Conservation (phyloP, 2,888 invertebrate genomes). For the Fragum whitleyi region DNA sequence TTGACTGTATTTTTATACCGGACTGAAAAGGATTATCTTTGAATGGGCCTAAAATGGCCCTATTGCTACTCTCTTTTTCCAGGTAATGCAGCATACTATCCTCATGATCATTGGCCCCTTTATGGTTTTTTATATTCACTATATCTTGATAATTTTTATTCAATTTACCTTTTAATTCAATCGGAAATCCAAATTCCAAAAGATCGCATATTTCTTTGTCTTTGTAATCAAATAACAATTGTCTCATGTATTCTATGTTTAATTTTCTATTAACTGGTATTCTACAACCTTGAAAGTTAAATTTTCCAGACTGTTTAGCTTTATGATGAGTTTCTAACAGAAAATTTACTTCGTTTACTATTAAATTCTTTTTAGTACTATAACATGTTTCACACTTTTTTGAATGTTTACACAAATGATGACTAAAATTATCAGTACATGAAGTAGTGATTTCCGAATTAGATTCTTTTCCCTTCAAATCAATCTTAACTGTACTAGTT, state of each 20-base stretch:
- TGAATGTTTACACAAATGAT: not conserved
- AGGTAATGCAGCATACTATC: not conserved
- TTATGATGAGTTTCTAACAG: not conserved
- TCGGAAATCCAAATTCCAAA: conserved; percentile 18
- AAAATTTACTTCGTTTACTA: not conserved
- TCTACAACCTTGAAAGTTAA: conserved; percentile 15
- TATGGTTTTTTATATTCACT: not conserved
- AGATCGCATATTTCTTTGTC: conserved; percentile 8
- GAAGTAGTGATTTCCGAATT: not conserved
- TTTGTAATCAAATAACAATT: conserved; percentile 5
- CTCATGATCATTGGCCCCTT: not conserved
- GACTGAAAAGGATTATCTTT: not conserved
- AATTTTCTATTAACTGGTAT: conserved; percentile 10
- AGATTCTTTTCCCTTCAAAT: no score
- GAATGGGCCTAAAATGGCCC: conserved; percentile 2
- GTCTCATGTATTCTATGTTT: not conserved
- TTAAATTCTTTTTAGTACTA: not conserved
- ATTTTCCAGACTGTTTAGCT: not conserved
- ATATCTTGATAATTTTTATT: not conserved
- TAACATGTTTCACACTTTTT: conserved; percentile 4
- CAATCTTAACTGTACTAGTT: no score
- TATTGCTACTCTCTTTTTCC: conserved; percentile 16
- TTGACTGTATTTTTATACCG: conserved; percentile 4
- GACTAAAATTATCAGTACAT: not conserved
- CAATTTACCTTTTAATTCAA: not conserved